Evolutionary conservation across 2,113 vertebrate genomes (phyloP).

Genomic region (Ascaphus truei): DNA sequence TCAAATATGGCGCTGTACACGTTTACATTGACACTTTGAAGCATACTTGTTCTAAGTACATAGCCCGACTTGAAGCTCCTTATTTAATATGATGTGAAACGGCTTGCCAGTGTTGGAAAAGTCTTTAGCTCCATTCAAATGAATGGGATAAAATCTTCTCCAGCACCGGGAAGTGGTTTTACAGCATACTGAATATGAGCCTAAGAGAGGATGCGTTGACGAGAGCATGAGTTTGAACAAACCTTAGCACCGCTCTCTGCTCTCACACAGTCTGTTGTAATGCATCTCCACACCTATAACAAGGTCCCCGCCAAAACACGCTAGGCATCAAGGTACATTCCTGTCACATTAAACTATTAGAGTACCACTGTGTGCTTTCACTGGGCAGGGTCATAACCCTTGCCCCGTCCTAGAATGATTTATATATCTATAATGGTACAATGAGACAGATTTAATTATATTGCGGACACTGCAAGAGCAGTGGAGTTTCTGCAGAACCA

Average conservation of each 20-base stretch:
- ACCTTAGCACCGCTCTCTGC: neutral
- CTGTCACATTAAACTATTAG: neutral
- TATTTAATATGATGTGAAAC: too few relatives aligned
- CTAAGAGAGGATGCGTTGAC: too few relatives aligned
- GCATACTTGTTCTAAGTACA: too few relatives aligned
- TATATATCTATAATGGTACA: neutral
- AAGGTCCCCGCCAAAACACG: too few relatives aligned
- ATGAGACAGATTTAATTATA: neutral
- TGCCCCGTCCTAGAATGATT: neutral
- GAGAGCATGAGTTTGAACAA: neutral
- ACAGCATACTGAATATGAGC: too few relatives aligned
- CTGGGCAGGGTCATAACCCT: neutral
- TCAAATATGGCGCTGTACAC: neutral
- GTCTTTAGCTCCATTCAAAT: too few relatives aligned
- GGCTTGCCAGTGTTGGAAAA: too few relatives aligned
- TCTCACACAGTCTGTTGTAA: neutral
- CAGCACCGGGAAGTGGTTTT: too few relatives aligned
- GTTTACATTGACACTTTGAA: too few relatives aligned
- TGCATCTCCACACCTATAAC: too few relatives aligned
- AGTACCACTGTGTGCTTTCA: slow-evolving; percentile 19
- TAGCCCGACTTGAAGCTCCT: too few relatives aligned
- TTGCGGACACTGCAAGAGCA: neutral
- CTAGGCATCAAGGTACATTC: slow-evolving; percentile 1
- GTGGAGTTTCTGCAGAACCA: neutral
- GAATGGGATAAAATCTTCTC: too few relatives aligned